These are phyloP conservation scores for Mustela erminea DNA, from an alignment of 2,797 vertebrate genomes.

Conservation along the genomic window DNA sequence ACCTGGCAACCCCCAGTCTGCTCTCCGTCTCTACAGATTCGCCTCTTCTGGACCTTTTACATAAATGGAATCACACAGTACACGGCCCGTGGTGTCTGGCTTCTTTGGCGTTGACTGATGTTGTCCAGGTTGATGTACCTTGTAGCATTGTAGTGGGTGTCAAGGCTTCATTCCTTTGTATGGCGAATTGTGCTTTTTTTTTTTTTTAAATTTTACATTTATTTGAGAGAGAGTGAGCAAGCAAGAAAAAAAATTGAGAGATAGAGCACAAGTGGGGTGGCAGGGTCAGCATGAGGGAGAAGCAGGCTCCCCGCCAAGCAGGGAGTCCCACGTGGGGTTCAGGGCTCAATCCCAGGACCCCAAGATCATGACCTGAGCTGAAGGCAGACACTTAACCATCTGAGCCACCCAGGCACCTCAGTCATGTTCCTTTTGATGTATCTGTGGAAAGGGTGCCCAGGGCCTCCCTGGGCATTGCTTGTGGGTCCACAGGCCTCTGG, in stretches of 20 bases:
- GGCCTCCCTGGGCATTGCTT: neutral
- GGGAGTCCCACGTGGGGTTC: neutral
- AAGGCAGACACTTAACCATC: neutral
- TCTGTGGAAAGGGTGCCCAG: neutral
- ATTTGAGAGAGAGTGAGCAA: neutral
- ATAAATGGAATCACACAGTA: rapidly evolving
- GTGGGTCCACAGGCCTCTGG: neutral
- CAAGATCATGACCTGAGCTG: neutral
- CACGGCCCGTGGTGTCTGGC: neutral
- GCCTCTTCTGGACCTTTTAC: too few relatives aligned
- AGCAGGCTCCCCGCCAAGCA: neutral
- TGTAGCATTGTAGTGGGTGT: rapidly evolving
- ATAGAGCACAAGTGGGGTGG: neutral
- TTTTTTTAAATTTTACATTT: neutral
- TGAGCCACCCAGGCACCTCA: neutral
- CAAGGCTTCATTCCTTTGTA: neutral
- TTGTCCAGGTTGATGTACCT: rapidly evolving
- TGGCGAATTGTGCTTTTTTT: neutral
- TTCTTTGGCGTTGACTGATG: rapidly evolving
- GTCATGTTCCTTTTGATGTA: neutral
- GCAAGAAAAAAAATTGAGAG: neutral
- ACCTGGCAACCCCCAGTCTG: neutral
- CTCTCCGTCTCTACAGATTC: neutral
- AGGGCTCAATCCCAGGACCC: neutral
- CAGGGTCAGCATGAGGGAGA: neutral